These are phyloP conservation scores for Salvator merianae DNA, from an alignment of 2,113 vertebrate genomes.

Conservation along the genomic window DNA sequence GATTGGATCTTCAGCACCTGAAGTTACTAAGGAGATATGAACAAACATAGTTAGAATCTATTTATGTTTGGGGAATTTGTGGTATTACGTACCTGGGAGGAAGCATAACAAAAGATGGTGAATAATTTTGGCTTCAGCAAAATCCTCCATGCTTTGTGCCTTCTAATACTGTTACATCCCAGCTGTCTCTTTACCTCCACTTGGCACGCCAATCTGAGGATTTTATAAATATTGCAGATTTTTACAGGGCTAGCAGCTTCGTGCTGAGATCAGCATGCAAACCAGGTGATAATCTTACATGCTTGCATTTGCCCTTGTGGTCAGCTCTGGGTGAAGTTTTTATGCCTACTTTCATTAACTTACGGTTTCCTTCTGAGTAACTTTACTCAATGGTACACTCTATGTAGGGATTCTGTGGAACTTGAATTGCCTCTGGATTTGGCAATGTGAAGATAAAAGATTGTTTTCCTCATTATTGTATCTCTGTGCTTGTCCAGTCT, in stretches of 20 bases:
- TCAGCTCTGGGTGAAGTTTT: background rate
- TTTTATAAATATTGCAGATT: background rate
- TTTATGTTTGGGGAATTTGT: background rate
- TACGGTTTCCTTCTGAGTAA: background rate
- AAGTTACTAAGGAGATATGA: background rate
- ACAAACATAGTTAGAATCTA: background rate
- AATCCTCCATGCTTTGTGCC: background rate
- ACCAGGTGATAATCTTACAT: background rate
- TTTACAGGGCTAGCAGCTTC: background rate
- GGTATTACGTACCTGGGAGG: background rate
- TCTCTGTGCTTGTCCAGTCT: conserved; percentile 25
- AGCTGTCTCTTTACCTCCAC: background rate
- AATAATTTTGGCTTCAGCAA: background rate
- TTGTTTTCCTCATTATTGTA: background rate
- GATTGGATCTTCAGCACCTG: too few relatives aligned
- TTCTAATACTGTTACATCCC: background rate
- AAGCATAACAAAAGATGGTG: background rate
- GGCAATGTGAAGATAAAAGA: background rate
- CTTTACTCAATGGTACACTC: background rate
- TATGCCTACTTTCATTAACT: background rate
- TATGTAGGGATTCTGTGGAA: background rate
- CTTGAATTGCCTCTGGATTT: background rate
- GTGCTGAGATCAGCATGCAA: background rate
- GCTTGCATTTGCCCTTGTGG: background rate
- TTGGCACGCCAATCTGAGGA: background rate